Percentiles rank a stretch among this genome's conserved stretches.
These are phyloP conservation scores for Noctuana brunneofusca DNA, from an alignment of 2,888 invertebrate species.

Conservation along the genomic window DNA sequence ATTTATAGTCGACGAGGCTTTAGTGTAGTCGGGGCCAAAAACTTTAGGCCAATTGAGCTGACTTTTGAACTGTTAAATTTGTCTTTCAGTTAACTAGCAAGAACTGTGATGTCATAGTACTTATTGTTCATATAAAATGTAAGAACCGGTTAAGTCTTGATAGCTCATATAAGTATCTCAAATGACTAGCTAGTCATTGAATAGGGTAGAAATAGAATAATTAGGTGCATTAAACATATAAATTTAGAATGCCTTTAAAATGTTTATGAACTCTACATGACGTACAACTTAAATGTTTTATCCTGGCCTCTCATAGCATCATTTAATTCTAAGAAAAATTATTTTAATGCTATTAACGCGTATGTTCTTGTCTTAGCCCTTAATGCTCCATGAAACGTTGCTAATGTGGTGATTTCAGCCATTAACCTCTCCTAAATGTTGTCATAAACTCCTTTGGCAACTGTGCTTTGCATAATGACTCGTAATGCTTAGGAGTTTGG, in stretches of 20 bases:
- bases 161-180: no score
- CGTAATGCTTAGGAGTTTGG: conserved; percentile 22
- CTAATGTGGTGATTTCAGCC: conserved; percentile 33
- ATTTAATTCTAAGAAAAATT: not conserved
- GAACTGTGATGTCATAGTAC: no score
- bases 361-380: conserved; percentile 25
- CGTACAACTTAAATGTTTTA: no score
- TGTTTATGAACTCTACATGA: no score
- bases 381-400: conserved; percentile 23
- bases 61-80: conserved; percentile 14
- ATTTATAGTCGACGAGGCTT: conserved; percentile 25
- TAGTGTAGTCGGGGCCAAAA: conserved; percentile 24
- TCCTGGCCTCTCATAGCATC: not conserved
- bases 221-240: no score
- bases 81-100: no score
- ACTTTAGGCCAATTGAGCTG: conserved; percentile 32
- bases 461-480: conserved; percentile 33
- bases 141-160: no score
- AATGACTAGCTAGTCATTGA: no score
- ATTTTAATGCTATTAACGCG: not conserved
- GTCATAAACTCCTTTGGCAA: conserved; percentile 31
- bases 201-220: no score
- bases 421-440: conserved; percentile 34
- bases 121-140: no score
- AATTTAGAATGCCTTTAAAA: no score